Percentiles rank a stretch among this genome's conserved stretches.
These are phyloP conservation scores for Caenorhabditis briggsae DNA, from an alignment of 1,140 invertebrate genomes.

Conservation along the genomic window DNA sequence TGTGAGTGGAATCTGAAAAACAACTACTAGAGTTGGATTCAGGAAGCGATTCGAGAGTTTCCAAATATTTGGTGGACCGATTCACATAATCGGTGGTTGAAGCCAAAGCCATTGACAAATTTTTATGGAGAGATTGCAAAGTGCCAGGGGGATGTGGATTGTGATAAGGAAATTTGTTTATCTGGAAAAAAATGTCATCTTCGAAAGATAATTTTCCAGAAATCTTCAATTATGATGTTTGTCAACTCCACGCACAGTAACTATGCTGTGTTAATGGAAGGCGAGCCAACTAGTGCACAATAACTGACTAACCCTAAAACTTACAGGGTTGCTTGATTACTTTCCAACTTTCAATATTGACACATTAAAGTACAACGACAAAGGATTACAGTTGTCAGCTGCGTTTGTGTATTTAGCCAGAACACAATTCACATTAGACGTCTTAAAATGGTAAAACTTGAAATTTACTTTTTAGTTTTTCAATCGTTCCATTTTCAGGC, in stretches of 20 bases:
- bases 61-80: constrained; percentile 14
- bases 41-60: constrained; percentile 1
- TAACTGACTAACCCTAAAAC: neutral
- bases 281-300: neutral
- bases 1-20: neutral
- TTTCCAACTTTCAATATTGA: constrained; percentile 10
- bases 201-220: neutral
- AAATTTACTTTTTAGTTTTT: neutral
- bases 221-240: constrained; percentile 19
- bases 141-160: neutral
- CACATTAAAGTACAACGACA: neutral
- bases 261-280: neutral
- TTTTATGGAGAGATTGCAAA: neutral
- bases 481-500: neutral
- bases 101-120: neutral
- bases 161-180: constrained; percentile 3
- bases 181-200: no score
- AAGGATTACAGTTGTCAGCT: constrained; percentile 5
- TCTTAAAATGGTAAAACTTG: neutral
- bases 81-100: neutral
- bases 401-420: constrained; percentile 1
- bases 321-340: neutral
- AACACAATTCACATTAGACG: neutral
- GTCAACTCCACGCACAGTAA: constrained; percentile 1
- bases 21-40: no score